Evolutionary conservation across 2,888 invertebrate genomes (phyloP).

Genomic region (Tinea semifulvella): DNA sequence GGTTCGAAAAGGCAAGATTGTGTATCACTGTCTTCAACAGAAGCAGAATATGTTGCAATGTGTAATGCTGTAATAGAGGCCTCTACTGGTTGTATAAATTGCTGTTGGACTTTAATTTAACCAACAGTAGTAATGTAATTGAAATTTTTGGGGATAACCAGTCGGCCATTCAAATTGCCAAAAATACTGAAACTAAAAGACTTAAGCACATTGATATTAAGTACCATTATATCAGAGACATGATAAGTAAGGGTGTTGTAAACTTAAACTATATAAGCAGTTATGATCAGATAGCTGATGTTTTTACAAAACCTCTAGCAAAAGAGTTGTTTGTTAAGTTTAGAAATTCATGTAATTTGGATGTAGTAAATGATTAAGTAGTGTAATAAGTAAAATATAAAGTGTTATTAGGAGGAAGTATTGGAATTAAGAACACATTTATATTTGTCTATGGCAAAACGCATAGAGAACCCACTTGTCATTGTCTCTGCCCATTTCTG

Average conservation of each 20-base stretch:
- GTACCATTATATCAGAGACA: no score
- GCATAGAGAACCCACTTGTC: no score
- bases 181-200: neutral
- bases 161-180: neutral
- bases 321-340: neutral
- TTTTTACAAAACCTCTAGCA: neutral
- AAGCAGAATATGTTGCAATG: conserved; percentile 16
- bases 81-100: neutral
- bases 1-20: conserved; percentile 12
- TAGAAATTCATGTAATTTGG: neutral
- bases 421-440: no score
- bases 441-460: no score
- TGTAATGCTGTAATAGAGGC: neutral
- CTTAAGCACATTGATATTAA: neutral
- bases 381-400: no score
- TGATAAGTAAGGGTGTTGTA: no score
- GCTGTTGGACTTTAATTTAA: neutral
- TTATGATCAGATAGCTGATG: neutral
- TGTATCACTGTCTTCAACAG: conserved; percentile 14
- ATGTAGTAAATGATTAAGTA: neutral
- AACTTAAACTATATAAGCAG: no score
- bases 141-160: neutral
- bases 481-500: no score
- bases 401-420: no score
- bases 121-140: neutral